Percentiles rank a stretch among this genome's conserved stretches.
phyloP scores from a whole-genome alignment of 2,113 vertebrate species.

The Telmatochromis bifrenatus region DNA sequence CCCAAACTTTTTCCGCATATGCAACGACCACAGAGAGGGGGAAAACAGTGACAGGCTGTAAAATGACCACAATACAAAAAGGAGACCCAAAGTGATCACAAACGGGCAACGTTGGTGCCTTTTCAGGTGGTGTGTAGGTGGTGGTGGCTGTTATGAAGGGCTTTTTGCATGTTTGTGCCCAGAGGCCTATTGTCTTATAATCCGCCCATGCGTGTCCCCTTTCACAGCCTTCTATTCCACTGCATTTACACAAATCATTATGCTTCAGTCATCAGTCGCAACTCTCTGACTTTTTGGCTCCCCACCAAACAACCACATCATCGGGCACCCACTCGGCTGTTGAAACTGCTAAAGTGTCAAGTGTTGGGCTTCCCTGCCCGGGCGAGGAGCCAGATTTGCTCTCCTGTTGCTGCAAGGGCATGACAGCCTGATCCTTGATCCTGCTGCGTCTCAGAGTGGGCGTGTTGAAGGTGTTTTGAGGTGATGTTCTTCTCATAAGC shows the following conservation, averaged over 20 bases:
- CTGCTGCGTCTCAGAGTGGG: not conserved
- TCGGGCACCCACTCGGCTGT: not conserved
- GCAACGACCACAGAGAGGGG: not conserved
- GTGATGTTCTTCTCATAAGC: conserved; percentile 32
- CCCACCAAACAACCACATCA: not conserved
- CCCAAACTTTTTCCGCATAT: not conserved
- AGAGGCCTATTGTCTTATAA: not conserved
- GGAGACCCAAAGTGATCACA: not conserved
- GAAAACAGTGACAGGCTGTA: not conserved
- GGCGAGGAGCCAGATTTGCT: not conserved
- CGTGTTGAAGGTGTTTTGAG: conserved; percentile 22
- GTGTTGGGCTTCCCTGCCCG: not conserved
- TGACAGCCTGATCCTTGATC: not conserved
- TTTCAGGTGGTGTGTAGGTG: not conserved
- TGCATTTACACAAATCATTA: not conserved
- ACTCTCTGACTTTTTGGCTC: not conserved
- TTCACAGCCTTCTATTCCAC: not conserved
- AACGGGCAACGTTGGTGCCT: not conserved
- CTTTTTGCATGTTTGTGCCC: not conserved
- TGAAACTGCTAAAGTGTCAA: not conserved
- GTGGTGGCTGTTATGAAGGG: not conserved
- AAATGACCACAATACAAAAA: not conserved
- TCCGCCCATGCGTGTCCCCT: not conserved
- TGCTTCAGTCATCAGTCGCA: not conserved
- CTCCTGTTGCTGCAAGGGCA: not conserved